A percentile compares a stretch with the other conserved stretches of the same genome.
Evolutionary conservation across 2,113 vertebrate genomes (phyloP).

Genomic region (Thamnaconus septentrionalis): DNA sequence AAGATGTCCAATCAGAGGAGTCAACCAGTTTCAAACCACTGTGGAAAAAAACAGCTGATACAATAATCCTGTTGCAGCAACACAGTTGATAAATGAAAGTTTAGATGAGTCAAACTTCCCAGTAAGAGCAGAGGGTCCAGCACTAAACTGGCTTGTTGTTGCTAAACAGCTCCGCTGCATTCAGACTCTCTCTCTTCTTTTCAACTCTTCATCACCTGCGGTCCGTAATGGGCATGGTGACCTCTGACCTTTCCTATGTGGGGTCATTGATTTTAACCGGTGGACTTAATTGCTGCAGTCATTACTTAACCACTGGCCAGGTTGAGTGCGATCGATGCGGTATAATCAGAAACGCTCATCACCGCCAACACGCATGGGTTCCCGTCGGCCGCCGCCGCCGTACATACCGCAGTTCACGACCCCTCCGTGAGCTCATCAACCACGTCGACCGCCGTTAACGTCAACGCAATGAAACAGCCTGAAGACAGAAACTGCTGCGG

Average conservation of each 20-base stretch:
- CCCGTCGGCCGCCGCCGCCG: not conserved
- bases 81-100: no score
- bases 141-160: no score
- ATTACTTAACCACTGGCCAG: constrained; percentile 31
- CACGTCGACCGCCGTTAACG: not conserved
- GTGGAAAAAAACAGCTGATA: no score
- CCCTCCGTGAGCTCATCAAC: constrained; percentile 9
- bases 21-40: no score
- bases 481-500: no score
- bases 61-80: no score
- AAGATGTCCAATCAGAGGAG: no score
- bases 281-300: constrained; percentile 33
- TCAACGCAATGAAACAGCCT: no score
- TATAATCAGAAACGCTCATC: constrained; percentile 36
- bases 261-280: constrained; percentile 36
- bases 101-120: no score
- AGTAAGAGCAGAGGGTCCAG: no score
- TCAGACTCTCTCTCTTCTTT: not conserved
- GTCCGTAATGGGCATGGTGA: constrained; percentile 2
- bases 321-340: constrained; percentile 28
- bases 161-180: no score
- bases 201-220: not conserved
- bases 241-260: constrained; percentile 10
- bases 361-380: constrained; percentile 16
- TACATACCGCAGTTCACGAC: not conserved